Base-by-base conservation (phyloP, 2,888 invertebrate species). In the Monopis laevigella region DNA sequence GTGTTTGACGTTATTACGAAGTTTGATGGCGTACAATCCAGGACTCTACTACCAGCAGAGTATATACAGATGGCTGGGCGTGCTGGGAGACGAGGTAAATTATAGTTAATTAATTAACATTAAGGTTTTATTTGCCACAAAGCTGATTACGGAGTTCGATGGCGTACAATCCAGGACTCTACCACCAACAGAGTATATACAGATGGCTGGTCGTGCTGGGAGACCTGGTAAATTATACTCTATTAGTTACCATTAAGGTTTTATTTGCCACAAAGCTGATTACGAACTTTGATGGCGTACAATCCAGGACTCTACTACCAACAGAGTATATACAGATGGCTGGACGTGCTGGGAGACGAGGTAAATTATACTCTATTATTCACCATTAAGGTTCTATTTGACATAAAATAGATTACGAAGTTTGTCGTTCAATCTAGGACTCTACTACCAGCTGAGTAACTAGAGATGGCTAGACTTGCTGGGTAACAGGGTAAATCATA, bases 21-120 rank as follows among this genome's bases (percentile, higher is more conserved):
- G 69, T 96, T 88, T 62, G 99, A 99, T 63, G 99, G 99, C 0
- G 73, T 82, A 3, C 84, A 86, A 50, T 82, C 86, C 42, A 84
- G 98, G 7, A 84, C 86, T 29, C 78, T 99, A 0, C 84, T 88
- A 41, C 92, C 98, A 0, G 96, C 96, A 0, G 98, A 98, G 69
- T 98, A 98, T 60, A 96, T 96, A 48, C 98, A 98, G 81, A 98
- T 98, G 98, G 98, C 98, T 3, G 98, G 98, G 0, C 82, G 99
- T 34, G 98, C 99, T 0, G 99, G 99, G 0, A 83, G 99, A 26
- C 82, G 99, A 60, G 98, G 95, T 51, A 41, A 41, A 47, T 46
- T 32, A 13, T n/a, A n/a, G n/a, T 8, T n/a, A n/a, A 24, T 24
- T 24, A 24, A 8, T 24, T 24, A 6, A 24, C 7, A 24, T 24